Percentiles rank a stretch among this genome's conserved stretches.
Evolutionary conservation across 2,888 invertebrate genomes (phyloP).

Genomic region (Shargacucullia verbasci): DNA sequence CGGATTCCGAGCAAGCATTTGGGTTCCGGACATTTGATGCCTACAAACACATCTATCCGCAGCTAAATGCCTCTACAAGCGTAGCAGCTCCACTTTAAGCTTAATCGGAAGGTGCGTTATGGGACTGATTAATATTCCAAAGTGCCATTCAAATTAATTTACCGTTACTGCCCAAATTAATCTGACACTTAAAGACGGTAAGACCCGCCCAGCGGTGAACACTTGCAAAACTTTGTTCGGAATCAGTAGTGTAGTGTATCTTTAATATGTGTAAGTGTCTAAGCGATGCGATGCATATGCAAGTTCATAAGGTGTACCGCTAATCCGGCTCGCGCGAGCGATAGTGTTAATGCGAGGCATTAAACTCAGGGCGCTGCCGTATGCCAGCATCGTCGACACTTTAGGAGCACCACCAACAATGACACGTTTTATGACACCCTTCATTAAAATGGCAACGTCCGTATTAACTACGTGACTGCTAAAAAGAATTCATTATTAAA

Average conservation of each 20-base stretch:
- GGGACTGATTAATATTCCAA: constrained; percentile 65
- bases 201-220: constrained; percentile 35
- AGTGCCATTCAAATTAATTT: constrained; percentile 65
- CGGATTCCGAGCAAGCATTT: constrained; percentile 84
- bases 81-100: constrained; percentile 34
- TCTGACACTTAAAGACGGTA: constrained; percentile 71
- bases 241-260: constrained; percentile 15
- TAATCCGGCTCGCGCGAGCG: constrained; percentile 67
- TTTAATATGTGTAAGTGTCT: constrained; percentile 26
- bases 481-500: constrained; percentile 85
- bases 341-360: constrained; percentile 66
- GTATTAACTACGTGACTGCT: constrained; percentile 81
- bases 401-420: constrained; percentile 61
- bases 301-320: constrained; percentile 59
- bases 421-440: constrained; percentile 78
- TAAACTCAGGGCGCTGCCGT: constrained; percentile 57
- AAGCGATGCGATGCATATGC: constrained; percentile 55
- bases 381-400: constrained; percentile 39
- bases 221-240: constrained; percentile 30
- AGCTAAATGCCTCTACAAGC: constrained; percentile 42
- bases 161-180: constrained; percentile 63
- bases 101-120: constrained; percentile 41
- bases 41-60: constrained; percentile 53
- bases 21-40: constrained; percentile 63
- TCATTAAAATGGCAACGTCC: constrained; percentile 77